These are phyloP conservation scores for Oconnorella tubifera DNA, from an alignment of 2,888 invertebrate species.

Conservation along the genomic window DNA sequence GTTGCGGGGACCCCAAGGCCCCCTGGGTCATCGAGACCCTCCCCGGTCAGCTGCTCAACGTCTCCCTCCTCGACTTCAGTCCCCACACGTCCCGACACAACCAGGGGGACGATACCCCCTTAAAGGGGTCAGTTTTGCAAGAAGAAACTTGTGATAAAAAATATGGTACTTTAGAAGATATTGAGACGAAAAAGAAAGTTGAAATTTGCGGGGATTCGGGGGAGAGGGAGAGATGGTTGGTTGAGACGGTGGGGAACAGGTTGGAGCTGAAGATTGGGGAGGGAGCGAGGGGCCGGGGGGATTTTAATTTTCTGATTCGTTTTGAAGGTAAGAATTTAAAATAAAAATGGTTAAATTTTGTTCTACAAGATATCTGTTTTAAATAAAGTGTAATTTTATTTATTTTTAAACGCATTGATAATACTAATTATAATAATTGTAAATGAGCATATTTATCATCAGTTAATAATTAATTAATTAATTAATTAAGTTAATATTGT, in stretches of 20 bases:
- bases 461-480: no score
- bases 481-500: no score
- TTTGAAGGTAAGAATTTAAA: not conserved
- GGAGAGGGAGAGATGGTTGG: not conserved
- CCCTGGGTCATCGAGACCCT: not conserved
- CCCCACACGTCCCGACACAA: not conserved
- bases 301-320: not conserved
- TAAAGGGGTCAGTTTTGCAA: not conserved
- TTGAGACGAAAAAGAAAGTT: not conserved
- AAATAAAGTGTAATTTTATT: no score
- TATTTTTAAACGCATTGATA: no score
- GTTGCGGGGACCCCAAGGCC: not conserved
- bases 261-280: not conserved
- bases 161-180: not conserved
- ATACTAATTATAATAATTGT: no score
- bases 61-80: not conserved
- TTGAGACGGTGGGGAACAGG: not conserved
- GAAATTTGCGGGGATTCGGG: not conserved
- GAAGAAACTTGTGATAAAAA: not conserved
- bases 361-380: no score
- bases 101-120: not conserved
- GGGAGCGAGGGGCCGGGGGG: not conserved
- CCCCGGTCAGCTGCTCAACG: not conserved
- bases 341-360: no score
- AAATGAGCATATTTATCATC: no score